Conservation (phyloP, 1,140 invertebrate species). For the Bombus vancouverensis region DNA sequence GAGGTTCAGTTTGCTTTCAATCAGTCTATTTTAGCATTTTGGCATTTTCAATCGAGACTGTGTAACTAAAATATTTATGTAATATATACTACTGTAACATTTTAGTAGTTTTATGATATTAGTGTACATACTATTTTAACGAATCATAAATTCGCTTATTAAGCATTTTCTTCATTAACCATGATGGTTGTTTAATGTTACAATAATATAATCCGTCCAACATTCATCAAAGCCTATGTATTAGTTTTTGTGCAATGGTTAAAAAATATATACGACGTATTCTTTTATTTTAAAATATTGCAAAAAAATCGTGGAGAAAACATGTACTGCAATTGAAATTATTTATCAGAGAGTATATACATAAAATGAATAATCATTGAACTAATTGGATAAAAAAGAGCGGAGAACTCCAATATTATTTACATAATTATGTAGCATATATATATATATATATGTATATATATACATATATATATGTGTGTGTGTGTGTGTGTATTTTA, state of each 20-base stretch:
- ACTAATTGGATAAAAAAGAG: neutral
- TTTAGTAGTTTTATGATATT: slow-evolving; percentile 49
- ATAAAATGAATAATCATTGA: slow-evolving; percentile 6
- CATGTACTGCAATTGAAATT: neutral
- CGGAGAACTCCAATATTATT: slow-evolving; percentile 27
- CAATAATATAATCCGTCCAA: slow-evolving; percentile 68
- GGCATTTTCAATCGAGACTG: slow-evolving; percentile 16
- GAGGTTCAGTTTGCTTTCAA: neutral
- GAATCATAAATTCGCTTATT: slow-evolving; percentile 38
- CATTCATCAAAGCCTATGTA: slow-evolving; percentile 31
- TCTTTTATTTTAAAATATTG: neutral
- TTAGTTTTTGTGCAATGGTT: slow-evolving; percentile 14
- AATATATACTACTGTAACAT: slow-evolving; percentile 33
- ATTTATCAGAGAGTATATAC: neutral
- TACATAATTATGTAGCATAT: slow-evolving; percentile 35
- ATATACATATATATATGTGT: neutral
- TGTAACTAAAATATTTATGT: slow-evolving; percentile 1
- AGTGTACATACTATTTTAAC: slow-evolving; percentile 66
- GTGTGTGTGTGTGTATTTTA: neutral
- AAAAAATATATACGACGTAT: neutral
- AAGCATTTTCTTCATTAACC: slow-evolving; percentile 33
- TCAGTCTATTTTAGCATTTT: slow-evolving; percentile 19
- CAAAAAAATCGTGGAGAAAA: neutral
- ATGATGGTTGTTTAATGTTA: slow-evolving; percentile 31
- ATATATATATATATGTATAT: too few relatives aligned